phyloP scores from a whole-genome alignment of 2,888 invertebrate species.

The Hypena proboscidalis region DNA sequence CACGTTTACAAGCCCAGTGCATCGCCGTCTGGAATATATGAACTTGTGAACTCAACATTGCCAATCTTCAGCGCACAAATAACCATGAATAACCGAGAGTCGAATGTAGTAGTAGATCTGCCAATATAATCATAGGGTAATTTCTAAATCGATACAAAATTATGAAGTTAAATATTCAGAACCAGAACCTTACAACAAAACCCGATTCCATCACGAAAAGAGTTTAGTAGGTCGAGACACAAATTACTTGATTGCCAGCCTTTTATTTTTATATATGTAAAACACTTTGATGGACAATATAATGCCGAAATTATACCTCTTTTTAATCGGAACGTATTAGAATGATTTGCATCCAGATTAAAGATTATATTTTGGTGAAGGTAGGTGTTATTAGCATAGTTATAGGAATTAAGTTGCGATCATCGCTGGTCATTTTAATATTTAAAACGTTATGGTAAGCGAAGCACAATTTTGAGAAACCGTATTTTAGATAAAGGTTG shows the following conservation, averaged over 20 bases:
- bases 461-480: slow-evolving; percentile 66
- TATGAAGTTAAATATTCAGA: slow-evolving; percentile 60
- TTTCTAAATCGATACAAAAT: slow-evolving; percentile 59
- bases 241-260: slow-evolving; percentile 80
- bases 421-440: slow-evolving; percentile 79
- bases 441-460: slow-evolving; percentile 73
- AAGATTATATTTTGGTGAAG: slow-evolving; percentile 83
- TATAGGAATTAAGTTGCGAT: slow-evolving; percentile 80
- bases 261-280: slow-evolving; percentile 83
- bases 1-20: slow-evolving; percentile 98
- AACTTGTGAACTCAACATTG: slow-evolving; percentile 12
- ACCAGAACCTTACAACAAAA: slow-evolving; percentile 63
- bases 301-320: slow-evolving; percentile 83
- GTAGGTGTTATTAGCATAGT: slow-evolving; percentile 83
- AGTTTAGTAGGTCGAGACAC: slow-evolving; percentile 81
- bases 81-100: neutral
- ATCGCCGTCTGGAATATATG: slow-evolving; percentile 92
- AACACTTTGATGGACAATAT: slow-evolving; percentile 84
- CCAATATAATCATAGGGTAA: slow-evolving; percentile 46
- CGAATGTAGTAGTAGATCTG: slow-evolving; percentile 15
- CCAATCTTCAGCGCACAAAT: neutral
- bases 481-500: slow-evolving; percentile 63
- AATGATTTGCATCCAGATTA: slow-evolving; percentile 84
- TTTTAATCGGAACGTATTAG: slow-evolving; percentile 84
- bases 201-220: slow-evolving; percentile 73